phyloP scores from a whole-genome alignment of 2,113 vertebrate species.

The Takifugu flavidus region DNA sequence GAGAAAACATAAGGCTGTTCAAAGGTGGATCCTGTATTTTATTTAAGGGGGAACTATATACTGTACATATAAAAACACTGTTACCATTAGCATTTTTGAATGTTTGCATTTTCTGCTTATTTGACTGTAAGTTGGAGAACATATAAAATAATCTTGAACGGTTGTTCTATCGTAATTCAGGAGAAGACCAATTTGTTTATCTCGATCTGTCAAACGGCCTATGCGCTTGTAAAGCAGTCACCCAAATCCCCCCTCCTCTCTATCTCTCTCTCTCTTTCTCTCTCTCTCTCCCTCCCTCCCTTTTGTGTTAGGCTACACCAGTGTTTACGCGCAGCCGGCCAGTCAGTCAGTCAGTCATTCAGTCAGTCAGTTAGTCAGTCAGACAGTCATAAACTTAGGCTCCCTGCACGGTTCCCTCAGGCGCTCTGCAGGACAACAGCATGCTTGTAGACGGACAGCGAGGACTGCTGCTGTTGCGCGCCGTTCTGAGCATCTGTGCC shows the following conservation, averaged over 20 bases:
- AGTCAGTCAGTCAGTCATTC: neutral
- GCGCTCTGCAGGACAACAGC: conserved; percentile 27
- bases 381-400: conserved; percentile 27
- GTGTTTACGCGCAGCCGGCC: conserved; percentile 21
- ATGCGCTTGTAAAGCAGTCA: neutral
- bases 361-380: conserved; percentile 19
- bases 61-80: too few species aligned
- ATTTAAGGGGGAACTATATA: too few species aligned
- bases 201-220: neutral
- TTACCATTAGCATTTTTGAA: too few species aligned
- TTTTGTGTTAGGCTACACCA: conserved; percentile 37
- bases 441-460: conserved; percentile 38
- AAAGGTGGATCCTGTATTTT: too few species aligned
- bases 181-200: neutral
- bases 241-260: neutral
- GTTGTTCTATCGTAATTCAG: neutral
- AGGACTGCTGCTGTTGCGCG: conserved; percentile 32
- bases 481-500: conserved; percentile 49
- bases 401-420: conserved; percentile 22
- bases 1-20: too few species aligned
- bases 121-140: too few species aligned
- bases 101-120: too few species aligned
- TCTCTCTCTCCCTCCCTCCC: neutral
- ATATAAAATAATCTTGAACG: neutral
- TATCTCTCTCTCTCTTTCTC: neutral